A percentile compares a stretch with the other conserved stretches of the same genome.
These are phyloP conservation scores for Phrynosoma platyrhinos DNA, from an alignment of 2,113 vertebrate species.

Conservation along the genomic window DNA sequence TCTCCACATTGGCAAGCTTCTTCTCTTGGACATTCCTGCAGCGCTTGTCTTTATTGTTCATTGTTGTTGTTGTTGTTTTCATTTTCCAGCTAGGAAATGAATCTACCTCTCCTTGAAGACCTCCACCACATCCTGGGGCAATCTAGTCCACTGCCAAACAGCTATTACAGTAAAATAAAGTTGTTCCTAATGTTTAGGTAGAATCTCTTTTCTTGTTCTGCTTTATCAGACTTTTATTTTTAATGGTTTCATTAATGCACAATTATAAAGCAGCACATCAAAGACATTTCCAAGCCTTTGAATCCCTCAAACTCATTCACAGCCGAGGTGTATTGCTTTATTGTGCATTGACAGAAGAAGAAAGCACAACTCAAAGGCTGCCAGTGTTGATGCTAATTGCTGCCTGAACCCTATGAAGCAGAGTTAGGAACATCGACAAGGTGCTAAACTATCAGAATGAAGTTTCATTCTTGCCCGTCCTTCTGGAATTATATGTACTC, in stretches of 20 bases:
- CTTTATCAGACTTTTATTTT: neutral
- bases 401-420: neutral
- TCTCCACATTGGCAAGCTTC: slow-evolving; percentile 79
- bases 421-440: neutral
- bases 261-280: slow-evolving; percentile 26
- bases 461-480: neutral
- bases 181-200: no score
- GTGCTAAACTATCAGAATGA: neutral
- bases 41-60: slow-evolving; percentile 82
- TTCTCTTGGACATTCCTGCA: slow-evolving; percentile 85
- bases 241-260: neutral
- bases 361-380: neutral
- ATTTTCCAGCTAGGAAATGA: no score
- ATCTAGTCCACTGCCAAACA: no score
- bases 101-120: no score
- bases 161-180: no score
- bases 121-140: no score
- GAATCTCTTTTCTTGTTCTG: neutral
- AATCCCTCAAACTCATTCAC: neutral
- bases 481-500: neutral
- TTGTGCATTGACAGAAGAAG: neutral
- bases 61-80: no score
- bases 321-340: neutral
- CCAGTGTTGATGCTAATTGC: neutral
- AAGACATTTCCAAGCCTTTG: slow-evolving; percentile 10